Evolutionary conservation across 1,140 invertebrate genomes (phyloP).

Genomic region (Papilio polytes): DNA sequence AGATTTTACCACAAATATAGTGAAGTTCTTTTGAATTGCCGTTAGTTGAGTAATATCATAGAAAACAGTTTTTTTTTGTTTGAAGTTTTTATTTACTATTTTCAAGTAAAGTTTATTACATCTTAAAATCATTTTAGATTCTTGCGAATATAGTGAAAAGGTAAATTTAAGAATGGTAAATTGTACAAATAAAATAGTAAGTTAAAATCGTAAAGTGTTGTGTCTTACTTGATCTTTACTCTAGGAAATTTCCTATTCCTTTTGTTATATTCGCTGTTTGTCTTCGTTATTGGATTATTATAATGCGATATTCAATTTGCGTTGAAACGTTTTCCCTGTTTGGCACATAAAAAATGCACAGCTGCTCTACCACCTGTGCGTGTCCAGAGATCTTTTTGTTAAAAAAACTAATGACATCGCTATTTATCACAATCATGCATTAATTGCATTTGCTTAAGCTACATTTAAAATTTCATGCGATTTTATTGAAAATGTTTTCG

Average conservation of each 20-base stretch:
- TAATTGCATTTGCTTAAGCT: neutral
- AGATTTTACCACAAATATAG: neutral
- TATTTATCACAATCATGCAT: constrained; percentile 10
- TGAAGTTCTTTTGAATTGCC: too few species aligned
- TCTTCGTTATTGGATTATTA: neutral
- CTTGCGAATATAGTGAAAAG: too few species aligned
- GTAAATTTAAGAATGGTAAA: too few species aligned
- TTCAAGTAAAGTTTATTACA: too few species aligned
- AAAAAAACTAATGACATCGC: neutral
- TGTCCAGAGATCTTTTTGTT: neutral
- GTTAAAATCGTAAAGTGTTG: neutral
- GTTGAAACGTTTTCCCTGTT: constrained; percentile 10
- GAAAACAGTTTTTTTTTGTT: too few species aligned
- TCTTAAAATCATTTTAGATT: too few species aligned
- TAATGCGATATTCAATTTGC: constrained; percentile 4
- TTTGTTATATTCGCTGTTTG: neutral
- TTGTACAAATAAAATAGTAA: too few species aligned
- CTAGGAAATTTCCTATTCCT: neutral
- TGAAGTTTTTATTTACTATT: too few species aligned
- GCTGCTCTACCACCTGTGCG: neutral
- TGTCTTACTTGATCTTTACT: neutral
- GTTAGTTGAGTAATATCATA: too few species aligned
- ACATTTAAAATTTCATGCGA: neutral
- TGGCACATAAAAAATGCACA: constrained; percentile 15
- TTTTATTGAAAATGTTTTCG: neutral